Percentiles rank a stretch among this genome's conserved stretches.
Evolutionary conservation across 2,888 invertebrate species (phyloP).

Genomic region (Thereva nobilitata): DNA sequence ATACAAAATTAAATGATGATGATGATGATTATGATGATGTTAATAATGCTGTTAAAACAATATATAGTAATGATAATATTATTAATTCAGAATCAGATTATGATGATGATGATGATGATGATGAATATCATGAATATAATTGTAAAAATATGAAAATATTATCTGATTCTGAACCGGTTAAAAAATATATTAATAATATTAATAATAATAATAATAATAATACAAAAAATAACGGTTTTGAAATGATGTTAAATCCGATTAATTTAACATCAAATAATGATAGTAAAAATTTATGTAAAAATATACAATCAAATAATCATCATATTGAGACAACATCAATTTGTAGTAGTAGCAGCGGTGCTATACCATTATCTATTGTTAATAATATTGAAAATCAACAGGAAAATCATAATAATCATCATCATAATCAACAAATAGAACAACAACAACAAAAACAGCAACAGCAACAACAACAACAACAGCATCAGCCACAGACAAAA

Average conservation of each 20-base stretch:
- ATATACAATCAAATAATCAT: not conserved
- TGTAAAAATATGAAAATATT: constrained; percentile 14
- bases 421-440: not conserved
- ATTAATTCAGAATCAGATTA: constrained; percentile 18
- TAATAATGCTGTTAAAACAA: not conserved
- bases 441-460: not conserved
- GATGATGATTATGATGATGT: constrained; percentile 14
- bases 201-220: constrained; percentile 6
- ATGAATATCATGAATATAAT: constrained; percentile 7
- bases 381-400: not conserved
- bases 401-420: not conserved
- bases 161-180: not conserved
- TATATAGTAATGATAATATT: too few species aligned
- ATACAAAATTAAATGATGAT: constrained; percentile 37
- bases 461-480: constrained; percentile 13
- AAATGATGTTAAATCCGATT: constrained; percentile 30
- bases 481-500: constrained; percentile 5
- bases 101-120: constrained; percentile 12
- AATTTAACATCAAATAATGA: not conserved
- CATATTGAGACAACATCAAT: constrained; percentile 19
- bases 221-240: constrained; percentile 4
- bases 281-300: not conserved
- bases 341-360: constrained; percentile 7
- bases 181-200: constrained; percentile 7
- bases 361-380: constrained; percentile 10